Percentiles rank a stretch among this genome's conserved stretches.
phyloP scores from a whole-genome alignment of 2,888 invertebrate species.

The Drosophila lutescens region DNA sequence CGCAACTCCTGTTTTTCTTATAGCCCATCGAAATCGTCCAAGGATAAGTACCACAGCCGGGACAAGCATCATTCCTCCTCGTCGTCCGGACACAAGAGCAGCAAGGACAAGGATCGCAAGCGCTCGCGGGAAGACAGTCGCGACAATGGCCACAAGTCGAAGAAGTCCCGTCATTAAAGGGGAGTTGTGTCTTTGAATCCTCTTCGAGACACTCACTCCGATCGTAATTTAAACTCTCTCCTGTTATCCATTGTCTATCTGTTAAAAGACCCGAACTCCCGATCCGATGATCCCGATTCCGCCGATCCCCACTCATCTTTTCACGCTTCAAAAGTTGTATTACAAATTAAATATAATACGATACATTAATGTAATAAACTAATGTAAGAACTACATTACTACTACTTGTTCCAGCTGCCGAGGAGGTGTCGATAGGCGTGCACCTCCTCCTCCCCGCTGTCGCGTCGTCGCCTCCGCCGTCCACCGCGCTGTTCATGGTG shows the following conservation, averaged over 20 bases:
- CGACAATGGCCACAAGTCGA: conserved; percentile 88
- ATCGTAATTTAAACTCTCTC: conserved; percentile 21
- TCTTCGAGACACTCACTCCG: not conserved
- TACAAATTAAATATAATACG: conserved; percentile 63
- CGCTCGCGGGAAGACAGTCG: conserved; percentile 91
- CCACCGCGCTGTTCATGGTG: conserved; percentile 7
- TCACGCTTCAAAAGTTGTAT: conserved; percentile 57
- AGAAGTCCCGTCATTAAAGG: conserved; percentile 87
- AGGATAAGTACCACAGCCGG: conserved; percentile 82
- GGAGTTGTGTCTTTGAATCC: no score
- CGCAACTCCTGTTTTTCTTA: conserved; percentile 27
- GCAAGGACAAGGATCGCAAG: conserved; percentile 86
- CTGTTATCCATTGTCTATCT: conserved; percentile 52
- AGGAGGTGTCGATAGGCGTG: conserved; percentile 63
- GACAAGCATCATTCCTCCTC: conserved; percentile 83
- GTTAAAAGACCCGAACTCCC: conserved; percentile 33
- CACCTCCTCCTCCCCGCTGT: conserved; percentile 50
- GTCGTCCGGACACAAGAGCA: conserved; percentile 80
- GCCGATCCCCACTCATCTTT: conserved; percentile 21
- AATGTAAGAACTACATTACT: conserved; percentile 27
- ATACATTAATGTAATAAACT: conserved; percentile 51
- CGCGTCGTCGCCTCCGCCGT: conserved; percentile 44
- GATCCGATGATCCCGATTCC: conserved; percentile 1
- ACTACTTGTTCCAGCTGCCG: conserved; percentile 68
- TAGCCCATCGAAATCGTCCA: conserved; percentile 81